Evolutionary conservation across 2,797 vertebrate genomes (phyloP).

Genomic region (Setipinna tenuifilis): DNA sequence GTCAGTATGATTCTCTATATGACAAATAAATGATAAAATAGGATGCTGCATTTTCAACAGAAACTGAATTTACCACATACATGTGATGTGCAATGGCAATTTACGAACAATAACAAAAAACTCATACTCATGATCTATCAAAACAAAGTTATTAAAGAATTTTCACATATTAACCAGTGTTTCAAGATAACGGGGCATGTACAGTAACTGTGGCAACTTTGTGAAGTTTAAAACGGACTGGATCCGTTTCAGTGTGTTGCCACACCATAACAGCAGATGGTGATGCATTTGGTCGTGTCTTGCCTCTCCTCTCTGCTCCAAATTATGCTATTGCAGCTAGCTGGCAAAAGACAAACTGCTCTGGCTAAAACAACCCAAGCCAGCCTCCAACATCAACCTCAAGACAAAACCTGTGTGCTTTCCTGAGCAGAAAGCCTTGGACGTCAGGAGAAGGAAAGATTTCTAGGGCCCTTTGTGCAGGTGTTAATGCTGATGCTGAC

Average conservation of each 20-base stretch:
- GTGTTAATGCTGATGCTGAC: not conserved
- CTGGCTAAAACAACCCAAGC: not conserved
- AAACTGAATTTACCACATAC: not conserved
- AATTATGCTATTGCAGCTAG: not conserved
- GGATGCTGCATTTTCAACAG: not conserved
- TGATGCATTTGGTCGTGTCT: not conserved
- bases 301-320: not conserved
- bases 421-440: not conserved
- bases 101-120: not conserved
- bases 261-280: not conserved
- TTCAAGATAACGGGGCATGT: not conserved
- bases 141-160: not conserved
- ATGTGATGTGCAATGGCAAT: not conserved
- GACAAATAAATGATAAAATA: not conserved
- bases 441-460: not conserved
- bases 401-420: not conserved
- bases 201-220: not conserved
- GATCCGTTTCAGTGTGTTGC: not conserved
- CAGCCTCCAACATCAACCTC: not conserved
- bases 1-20: not conserved
- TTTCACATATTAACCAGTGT: not conserved
- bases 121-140: not conserved
- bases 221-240: not conserved
- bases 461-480: not conserved
- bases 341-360: conserved; percentile 5